A percentile compares a stretch with the other conserved stretches of the same genome.
These are phyloP conservation scores for Mythimna pallens DNA, from an alignment of 2,888 invertebrate species.

Conservation along the genomic window DNA sequence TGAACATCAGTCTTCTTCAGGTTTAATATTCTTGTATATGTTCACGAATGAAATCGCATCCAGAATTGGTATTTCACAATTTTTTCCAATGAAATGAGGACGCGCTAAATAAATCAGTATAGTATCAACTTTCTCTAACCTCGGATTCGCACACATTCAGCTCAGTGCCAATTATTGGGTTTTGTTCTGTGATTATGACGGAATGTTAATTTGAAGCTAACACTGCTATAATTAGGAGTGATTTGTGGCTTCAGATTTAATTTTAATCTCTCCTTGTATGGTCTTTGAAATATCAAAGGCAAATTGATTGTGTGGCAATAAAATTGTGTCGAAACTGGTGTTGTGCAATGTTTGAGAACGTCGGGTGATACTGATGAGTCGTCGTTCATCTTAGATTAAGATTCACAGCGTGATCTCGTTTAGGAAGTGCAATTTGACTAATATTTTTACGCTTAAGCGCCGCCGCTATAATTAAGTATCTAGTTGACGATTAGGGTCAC, in stretches of 20 bases:
- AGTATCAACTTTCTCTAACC: slow-evolving; percentile 75
- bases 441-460: slow-evolving; percentile 50
- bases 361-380: slow-evolving; percentile 33
- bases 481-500: slow-evolving; percentile 55
- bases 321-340: slow-evolving; percentile 42
- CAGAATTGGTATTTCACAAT: slow-evolving; percentile 78
- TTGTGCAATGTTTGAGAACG: slow-evolving; percentile 44
- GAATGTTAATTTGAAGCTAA: slow-evolving; percentile 38
- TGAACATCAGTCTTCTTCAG: slow-evolving; percentile 66
- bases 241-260: slow-evolving; percentile 13
- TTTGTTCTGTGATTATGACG: slow-evolving; percentile 32
- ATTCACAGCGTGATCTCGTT: slow-evolving; percentile 55
- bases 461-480: slow-evolving; percentile 55
- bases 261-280: slow-evolving; percentile 36
- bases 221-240: slow-evolving; percentile 31
- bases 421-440: slow-evolving; percentile 51
- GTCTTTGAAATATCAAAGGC: slow-evolving; percentile 45
- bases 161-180: slow-evolving; percentile 68
- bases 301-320: slow-evolving; percentile 48
- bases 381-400: slow-evolving; percentile 35
- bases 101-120: slow-evolving; percentile 77
- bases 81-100: slow-evolving; percentile 74
- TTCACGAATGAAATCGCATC: slow-evolving; percentile 76
- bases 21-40: slow-evolving; percentile 73
- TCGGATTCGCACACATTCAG: slow-evolving; percentile 71